These are phyloP conservation scores for Dendrocopos noguchii DNA, from an alignment of 2,113 vertebrate genomes.

Conservation along the genomic window DNA sequence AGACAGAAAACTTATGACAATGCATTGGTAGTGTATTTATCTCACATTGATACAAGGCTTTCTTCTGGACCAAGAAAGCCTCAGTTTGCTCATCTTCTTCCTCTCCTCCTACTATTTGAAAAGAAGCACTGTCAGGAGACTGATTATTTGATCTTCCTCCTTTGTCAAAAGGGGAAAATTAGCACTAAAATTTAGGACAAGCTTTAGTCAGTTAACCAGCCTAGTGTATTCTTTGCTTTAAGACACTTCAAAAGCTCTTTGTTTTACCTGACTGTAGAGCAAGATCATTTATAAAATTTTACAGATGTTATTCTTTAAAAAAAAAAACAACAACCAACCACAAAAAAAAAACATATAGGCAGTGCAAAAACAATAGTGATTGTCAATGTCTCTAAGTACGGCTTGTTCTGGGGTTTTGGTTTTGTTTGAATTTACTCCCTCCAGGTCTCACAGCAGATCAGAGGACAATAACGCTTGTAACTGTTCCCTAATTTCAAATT, in stretches of 20 bases:
- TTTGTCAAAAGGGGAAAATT: not conserved
- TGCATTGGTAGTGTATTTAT: not conserved
- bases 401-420: not conserved
- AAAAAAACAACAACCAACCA: not conserved
- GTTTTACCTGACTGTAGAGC: not conserved
- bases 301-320: not conserved
- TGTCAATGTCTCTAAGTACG: not conserved
- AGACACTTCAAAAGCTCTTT: not conserved
- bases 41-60: not conserved
- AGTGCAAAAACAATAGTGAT: not conserved
- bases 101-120: not conserved
- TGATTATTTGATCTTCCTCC: not conserved
- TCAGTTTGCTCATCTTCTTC: not conserved
- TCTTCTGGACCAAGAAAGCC: not conserved
- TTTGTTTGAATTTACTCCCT: not conserved
- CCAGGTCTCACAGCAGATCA: not conserved
- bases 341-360: not conserved
- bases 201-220: not conserved
- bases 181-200: not conserved
- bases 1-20: not conserved
- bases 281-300: not conserved
- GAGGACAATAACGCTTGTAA: not conserved
- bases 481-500: not conserved
- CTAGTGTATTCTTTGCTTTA: not conserved
- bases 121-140: not conserved